Evolutionary conservation across 2,113 vertebrate species (phyloP).

Genomic region (Alectura lathami): DNA sequence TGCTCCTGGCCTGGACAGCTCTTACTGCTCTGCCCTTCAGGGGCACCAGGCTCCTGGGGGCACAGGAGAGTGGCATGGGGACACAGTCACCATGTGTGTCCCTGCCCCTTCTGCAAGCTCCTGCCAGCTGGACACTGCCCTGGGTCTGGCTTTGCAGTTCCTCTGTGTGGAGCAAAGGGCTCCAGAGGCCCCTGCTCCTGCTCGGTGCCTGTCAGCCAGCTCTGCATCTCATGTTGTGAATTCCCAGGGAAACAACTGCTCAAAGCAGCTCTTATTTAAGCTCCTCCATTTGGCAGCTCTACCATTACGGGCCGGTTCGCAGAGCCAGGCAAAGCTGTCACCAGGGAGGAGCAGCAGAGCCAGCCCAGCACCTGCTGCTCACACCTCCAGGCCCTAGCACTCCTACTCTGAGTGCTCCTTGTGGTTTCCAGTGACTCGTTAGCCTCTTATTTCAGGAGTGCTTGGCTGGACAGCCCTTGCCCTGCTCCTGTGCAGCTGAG

Average conservation of each 20-base stretch:
- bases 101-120: too few relatives aligned
- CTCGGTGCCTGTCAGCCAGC: too few relatives aligned
- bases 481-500: neutral
- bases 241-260: too few relatives aligned
- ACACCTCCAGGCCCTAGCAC: rapidly evolving
- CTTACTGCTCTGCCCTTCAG: neutral
- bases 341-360: too few relatives aligned
- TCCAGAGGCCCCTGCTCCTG: too few relatives aligned
- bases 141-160: too few relatives aligned
- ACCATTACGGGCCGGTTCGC: too few relatives aligned
- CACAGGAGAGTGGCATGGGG: neutral
- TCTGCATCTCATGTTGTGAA: too few relatives aligned
- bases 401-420: neutral
- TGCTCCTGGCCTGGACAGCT: neutral
- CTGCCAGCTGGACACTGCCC: neutral
- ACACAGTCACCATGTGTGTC: neutral
- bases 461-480: neutral
- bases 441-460: neutral
- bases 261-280: too few relatives aligned
- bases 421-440: rapidly evolving
- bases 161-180: too few relatives aligned
- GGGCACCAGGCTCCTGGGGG: neutral
- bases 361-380: neutral
- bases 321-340: too few relatives aligned
- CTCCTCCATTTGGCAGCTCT: too few relatives aligned